These are phyloP conservation scores for Lepus americanus DNA, from an alignment of 2,113 vertebrate genomes.

Conservation along the genomic window DNA sequence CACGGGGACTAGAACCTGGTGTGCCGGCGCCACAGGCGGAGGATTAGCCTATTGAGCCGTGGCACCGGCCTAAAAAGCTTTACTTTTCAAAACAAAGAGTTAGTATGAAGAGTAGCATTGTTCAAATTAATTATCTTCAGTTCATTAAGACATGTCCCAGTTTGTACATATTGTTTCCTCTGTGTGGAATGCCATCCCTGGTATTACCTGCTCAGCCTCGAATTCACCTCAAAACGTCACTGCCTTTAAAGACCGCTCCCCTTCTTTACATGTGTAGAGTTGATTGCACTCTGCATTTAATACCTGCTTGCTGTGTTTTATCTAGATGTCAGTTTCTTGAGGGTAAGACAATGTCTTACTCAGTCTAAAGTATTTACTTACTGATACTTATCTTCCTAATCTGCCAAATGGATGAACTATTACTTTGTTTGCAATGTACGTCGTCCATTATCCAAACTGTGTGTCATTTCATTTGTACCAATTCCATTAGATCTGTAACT, in stretches of 20 bases:
- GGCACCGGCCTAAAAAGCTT: no score
- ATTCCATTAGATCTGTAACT: slow-evolving; percentile 9
- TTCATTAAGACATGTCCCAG: not conserved
- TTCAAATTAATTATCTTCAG: not conserved
- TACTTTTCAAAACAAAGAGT: not conserved
- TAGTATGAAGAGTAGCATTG: not conserved
- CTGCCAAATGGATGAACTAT: not conserved
- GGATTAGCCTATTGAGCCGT: no score
- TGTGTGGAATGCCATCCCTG: not conserved
- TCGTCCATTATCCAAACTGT: not conserved
- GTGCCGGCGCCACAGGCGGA: no score
- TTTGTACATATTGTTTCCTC: not conserved
- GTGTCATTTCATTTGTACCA: not conserved
- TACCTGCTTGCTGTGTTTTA: not conserved
- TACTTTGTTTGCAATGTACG: not conserved
- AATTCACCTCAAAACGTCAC: not conserved
- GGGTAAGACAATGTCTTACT: not conserved
- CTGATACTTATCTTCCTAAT: not conserved
- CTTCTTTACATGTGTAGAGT: not conserved
- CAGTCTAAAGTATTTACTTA: not conserved
- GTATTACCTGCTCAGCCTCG: not conserved
- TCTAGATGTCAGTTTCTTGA: not conserved
- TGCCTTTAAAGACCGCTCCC: not conserved
- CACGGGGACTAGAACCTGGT: no score
- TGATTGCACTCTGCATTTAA: not conserved